These are phyloP conservation scores for Sardinella longiceps DNA, from an alignment of 2,797 vertebrate species.

Conservation along the genomic window DNA sequence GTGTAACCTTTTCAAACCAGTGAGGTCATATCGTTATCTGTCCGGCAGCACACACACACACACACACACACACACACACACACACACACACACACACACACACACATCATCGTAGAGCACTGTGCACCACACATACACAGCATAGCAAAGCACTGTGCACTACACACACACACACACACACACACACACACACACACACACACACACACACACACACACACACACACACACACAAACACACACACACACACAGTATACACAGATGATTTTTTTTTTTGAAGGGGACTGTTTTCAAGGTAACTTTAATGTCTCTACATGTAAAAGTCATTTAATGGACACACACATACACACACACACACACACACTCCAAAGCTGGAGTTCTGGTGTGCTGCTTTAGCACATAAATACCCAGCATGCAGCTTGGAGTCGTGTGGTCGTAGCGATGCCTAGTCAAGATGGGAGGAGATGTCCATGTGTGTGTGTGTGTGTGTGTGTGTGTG, in stretches of 20 bases:
- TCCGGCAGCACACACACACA: neutral
- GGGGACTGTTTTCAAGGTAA: neutral
- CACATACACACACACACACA: conserved; percentile 20
- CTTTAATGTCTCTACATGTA: neutral
- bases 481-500: too few relatives aligned
- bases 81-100: neutral
- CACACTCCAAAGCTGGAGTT: neutral
- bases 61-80: neutral
- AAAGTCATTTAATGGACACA: neutral
- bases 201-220: too few relatives aligned
- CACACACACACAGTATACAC: neutral
- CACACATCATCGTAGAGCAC: neutral
- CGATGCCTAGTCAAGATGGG: neutral
- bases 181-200: too few relatives aligned
- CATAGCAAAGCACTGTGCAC: too few relatives aligned
- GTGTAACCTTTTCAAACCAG: conserved; percentile 12
- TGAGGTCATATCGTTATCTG: neutral
- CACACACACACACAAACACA: too few relatives aligned
- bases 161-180: too few relatives aligned
- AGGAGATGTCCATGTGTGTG: too few relatives aligned
- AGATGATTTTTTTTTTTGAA: neutral
- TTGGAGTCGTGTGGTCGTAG: neutral
- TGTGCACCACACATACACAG: too few relatives aligned
- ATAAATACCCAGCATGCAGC: neutral
- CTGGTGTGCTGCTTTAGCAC: neutral